Base-by-base conservation (phyloP, 2,797 vertebrate genomes). In the Podarcis lilfordi region DNA sequence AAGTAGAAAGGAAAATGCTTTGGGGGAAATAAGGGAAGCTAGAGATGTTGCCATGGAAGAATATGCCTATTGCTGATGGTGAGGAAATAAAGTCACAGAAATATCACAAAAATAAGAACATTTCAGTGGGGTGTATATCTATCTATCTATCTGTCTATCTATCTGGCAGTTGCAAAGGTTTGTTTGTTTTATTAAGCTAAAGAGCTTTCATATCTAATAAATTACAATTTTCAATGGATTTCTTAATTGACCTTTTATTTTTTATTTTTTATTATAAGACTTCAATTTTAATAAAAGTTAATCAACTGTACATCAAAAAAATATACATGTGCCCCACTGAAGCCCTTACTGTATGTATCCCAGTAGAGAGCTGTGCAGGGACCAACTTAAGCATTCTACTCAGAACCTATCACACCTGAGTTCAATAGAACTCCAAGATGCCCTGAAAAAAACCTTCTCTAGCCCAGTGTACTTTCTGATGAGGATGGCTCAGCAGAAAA, bases 71-170 rank as follows among this genome's bases (percentile, higher is more conserved):
- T 94, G 35, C 84, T 87, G 45, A 66, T 86, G 92, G 93, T 88
- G 80, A 95, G 89, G 93, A 85, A 95, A 86, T 0, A 92, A 82
- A 91, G 80, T 32, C 89, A 93, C 93, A 93, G 96, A 94, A 95
- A 93, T 85, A 84, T 74, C 19, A 55, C 81, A 86, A 2, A 1
- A 83, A 29, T 82, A 71, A 32, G 29, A 50, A 83, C 29, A 71
- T 45, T 19, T 45, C 29, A 23, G 17, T 85, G 68, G 84, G 92
- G 66, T 88, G 91, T 94, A 87, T 93, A 90, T 92, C 64, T 86
- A 86, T 17, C 71, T 27, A 35, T 0, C 79, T 78, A 77, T 89
- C 86, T 79, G n/a, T 37, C 8, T 0, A 85, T 82, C 61, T 35
- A 89, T 91, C 40, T 19, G 40, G 77, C 76, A 69, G 74, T 3